These are phyloP conservation scores for Thymelicus sylvestris DNA, from an alignment of 2,888 invertebrate species.

Conservation along the genomic window DNA sequence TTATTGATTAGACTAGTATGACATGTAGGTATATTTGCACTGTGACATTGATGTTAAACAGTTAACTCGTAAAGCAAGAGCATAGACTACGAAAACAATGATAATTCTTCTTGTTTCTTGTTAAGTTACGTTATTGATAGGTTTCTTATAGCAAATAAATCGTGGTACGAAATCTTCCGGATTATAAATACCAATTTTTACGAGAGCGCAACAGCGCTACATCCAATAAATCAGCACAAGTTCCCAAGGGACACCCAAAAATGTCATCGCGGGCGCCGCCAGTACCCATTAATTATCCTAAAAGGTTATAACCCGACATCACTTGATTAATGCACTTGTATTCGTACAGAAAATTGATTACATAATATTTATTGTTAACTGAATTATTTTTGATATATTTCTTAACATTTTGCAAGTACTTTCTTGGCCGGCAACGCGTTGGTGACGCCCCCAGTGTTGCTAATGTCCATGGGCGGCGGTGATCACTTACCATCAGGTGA, in stretches of 20 bases:
- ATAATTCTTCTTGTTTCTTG: no score
- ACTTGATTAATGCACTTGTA: conserved; percentile 32
- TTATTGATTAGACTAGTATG: no score
- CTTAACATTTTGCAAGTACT: no score
- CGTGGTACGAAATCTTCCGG: neutral
- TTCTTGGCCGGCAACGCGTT: no score
- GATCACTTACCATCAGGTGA: no score
- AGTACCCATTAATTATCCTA: conserved; percentile 35
- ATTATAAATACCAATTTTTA: conserved; percentile 23
- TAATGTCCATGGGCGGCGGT: no score
- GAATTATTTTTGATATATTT: neutral
- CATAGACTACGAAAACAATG: no score
- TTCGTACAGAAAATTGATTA: conserved; percentile 24
- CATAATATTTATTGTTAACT: conserved; percentile 1
- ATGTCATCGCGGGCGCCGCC: conserved; percentile 34
- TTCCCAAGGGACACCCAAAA: conserved; percentile 35
- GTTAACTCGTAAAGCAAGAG: no score
- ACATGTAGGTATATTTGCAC: no score
- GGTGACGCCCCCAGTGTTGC: no score
- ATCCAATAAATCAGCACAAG: conserved; percentile 30
- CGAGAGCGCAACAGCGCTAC: conserved; percentile 29
- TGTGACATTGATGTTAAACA: no score
- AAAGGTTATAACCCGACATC: conserved; percentile 36
- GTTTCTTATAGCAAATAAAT: neutral
- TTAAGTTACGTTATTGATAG: no score